Percentiles rank a stretch among this genome's conserved stretches.
phyloP scores from a whole-genome alignment of 2,797 vertebrate genomes.

The Rhabdophis nuchalis region DNA sequence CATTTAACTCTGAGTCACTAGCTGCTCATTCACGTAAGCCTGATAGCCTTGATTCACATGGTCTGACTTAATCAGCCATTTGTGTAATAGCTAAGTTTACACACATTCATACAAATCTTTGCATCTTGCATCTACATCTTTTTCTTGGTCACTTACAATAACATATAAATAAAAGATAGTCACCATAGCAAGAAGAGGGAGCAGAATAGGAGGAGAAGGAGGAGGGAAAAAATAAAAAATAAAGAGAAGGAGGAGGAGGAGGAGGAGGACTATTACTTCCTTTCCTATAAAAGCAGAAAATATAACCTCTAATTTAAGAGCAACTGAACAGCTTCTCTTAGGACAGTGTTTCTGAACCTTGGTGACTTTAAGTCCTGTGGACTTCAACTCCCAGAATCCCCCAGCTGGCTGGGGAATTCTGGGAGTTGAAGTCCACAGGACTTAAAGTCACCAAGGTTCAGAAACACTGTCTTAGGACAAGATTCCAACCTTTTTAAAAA shows the following conservation, averaged over 20 bases:
- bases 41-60: background rate
- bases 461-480: background rate
- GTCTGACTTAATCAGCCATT: background rate
- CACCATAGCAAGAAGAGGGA: too few species aligned
- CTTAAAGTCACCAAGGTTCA: too few species aligned
- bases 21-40: background rate
- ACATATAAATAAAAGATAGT: background rate
- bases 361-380: too few species aligned
- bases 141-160: background rate
- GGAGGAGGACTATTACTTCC: too few species aligned
- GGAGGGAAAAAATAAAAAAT: accelerated
- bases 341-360: too few species aligned
- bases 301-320: background rate
- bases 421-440: too few species aligned
- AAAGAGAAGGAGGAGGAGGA: too few species aligned
- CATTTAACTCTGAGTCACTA: background rate
- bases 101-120: background rate
- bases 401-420: too few species aligned
- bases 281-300: background rate
- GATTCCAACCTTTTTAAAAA: background rate
- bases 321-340: background rate
- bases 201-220: background rate
- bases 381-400: too few species aligned
- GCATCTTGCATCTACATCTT: background rate
- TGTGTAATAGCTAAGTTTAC: background rate